A percentile compares a stretch with the other conserved stretches of the same genome.
Conservation (phyloP, 1,140 invertebrate species). For the Megalopta genalis region DNA sequence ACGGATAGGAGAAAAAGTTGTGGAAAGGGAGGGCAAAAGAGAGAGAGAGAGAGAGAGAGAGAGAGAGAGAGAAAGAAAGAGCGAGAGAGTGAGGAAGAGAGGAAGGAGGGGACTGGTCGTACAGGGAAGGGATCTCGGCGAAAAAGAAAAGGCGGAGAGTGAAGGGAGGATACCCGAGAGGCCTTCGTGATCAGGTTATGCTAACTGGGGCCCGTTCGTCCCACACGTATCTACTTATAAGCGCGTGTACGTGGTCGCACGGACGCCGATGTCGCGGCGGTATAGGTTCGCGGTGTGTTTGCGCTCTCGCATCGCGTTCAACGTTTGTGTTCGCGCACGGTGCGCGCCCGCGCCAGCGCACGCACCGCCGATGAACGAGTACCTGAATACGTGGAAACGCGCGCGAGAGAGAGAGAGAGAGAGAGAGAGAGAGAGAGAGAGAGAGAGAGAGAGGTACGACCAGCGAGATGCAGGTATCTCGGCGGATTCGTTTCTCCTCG, state of each 20-base stretch:
- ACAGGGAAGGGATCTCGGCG: neutral
- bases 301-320: too few relatives aligned
- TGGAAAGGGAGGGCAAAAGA: neutral
- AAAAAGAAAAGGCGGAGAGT: constrained; percentile 29
- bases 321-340: too few relatives aligned
- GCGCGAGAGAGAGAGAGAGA: too few relatives aligned
- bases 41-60: neutral
- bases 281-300: neutral
- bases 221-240: constrained; percentile 59
- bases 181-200: constrained; percentile 75
- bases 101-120: neutral
- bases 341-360: neutral
- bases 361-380: constrained; percentile 2
- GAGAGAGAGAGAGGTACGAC: constrained; percentile 28
- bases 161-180: constrained; percentile 58
- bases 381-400: constrained; percentile 49
- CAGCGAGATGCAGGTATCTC: constrained; percentile 48
- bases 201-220: constrained; percentile 72
- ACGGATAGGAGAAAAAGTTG: neutral
- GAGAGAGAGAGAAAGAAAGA: too few relatives aligned
- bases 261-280: neutral
- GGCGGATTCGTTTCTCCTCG: constrained; percentile 56
- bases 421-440: too few relatives aligned
- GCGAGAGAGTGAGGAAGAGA: too few relatives aligned
- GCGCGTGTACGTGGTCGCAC: constrained; percentile 28